Evolutionary conservation across 2,888 invertebrate genomes (phyloP).

Genomic region (Stegophylla sp.): DNA sequence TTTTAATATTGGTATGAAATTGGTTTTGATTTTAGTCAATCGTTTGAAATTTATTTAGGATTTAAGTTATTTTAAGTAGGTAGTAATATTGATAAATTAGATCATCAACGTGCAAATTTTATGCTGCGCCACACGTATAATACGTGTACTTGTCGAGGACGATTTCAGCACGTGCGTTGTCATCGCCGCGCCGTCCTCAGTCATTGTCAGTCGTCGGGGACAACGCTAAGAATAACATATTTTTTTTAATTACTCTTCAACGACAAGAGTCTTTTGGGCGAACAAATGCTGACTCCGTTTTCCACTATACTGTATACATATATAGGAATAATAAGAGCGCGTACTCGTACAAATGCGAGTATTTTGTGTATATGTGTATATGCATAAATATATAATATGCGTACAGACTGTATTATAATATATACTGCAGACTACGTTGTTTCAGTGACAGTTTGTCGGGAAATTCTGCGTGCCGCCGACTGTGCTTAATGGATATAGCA

Average conservation of each 20-base stretch:
- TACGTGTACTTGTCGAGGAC: background rate
- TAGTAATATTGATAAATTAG: too few species aligned
- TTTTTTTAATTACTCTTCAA: conserved; percentile 31
- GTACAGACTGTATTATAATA: background rate
- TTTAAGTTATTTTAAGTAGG: too few species aligned
- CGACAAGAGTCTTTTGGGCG: conserved; percentile 20
- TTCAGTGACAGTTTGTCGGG: conserved; percentile 36
- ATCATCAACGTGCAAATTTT: too few species aligned
- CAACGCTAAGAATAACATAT: conserved; percentile 26
- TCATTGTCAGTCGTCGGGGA: too few species aligned
- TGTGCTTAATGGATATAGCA: conserved; percentile 43
- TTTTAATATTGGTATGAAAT: too few species aligned
- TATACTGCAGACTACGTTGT: background rate
- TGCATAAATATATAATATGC: background rate
- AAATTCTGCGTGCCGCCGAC: background rate
- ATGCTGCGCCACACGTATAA: too few species aligned
- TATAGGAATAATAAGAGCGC: too few species aligned
- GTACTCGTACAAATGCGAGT: background rate
- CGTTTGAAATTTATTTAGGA: too few species aligned
- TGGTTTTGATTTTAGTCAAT: too few species aligned
- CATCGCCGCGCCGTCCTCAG: too few species aligned
- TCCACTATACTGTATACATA: too few species aligned
- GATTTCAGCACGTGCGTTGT: background rate
- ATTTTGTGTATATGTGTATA: background rate
- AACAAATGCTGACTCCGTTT: background rate